Base-by-base conservation (phyloP, 2,888 invertebrate species). In the Brachypterus glaber region DNA sequence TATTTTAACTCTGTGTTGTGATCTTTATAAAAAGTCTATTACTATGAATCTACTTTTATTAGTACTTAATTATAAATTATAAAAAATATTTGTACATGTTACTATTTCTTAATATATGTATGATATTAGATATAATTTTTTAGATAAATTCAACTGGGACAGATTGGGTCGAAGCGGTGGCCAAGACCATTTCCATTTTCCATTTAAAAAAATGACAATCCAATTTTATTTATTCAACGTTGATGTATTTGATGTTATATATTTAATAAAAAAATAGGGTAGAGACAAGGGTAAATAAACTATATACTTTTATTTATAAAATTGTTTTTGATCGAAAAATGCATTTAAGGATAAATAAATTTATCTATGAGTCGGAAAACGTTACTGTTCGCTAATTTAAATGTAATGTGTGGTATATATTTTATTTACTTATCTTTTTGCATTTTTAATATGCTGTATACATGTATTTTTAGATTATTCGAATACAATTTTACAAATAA, bases 11-110 rank as follows among this genome's bases (percentile, higher is more conserved):
- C 66, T 66, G 66, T 66, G 65, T 66, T 66, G 66, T 66, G 66
- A 66, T 66, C 64, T 64, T 64, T 65, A 64, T 64, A 59, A 65
- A n/a, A 64, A 66, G 64, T 65, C 66, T 66, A 66, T 66, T 66
- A 66, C 62, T 66, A 66, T 64, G 61, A 66, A 64, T 63, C 63
- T 64, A 64, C 64, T 61, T 64, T 62, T 63, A 62, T 60, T 60
- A 61, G 57, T 58, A 60, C 56, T 57, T 58, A 55, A 54, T 52
- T 54, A 54, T 57, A 57, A 52, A 44, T 50, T 51, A 51, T 55
- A 55, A 51, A 49, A 56, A 57, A 62, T 64, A 63, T 64, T 64
- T 64, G 64, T 66, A 65, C 62, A 64, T 64, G 64, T 64, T 63
- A 61, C 46, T 16, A 9, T 11, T 47, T 43, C 32, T 52, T 47